Conservation (phyloP, 1,140 invertebrate species). For the Ganaspis sp. region DNA sequence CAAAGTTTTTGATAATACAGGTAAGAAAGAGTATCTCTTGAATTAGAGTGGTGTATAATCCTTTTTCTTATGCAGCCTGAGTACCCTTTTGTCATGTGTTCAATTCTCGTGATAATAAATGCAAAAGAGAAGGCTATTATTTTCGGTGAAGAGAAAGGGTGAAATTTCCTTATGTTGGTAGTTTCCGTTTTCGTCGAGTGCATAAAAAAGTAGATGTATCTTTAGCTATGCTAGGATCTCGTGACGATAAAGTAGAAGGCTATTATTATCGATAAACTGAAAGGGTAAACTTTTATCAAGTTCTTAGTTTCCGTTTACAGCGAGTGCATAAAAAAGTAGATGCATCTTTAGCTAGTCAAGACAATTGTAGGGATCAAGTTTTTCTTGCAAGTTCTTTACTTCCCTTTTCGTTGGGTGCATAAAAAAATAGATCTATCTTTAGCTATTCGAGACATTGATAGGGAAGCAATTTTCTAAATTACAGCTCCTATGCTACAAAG, state of each 20-base stretch:
- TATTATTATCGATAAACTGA: background rate
- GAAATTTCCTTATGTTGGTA: background rate
- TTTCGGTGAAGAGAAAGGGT: background rate
- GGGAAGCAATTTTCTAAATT: background rate
- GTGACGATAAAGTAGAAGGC: background rate
- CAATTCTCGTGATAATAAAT: background rate
- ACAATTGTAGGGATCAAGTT: background rate
- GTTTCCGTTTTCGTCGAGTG: background rate
- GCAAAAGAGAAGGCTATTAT: background rate
- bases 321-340: conserved; percentile 3
- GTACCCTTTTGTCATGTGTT: no score
- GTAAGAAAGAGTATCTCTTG: no score
- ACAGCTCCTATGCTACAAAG: background rate
- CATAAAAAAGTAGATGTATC: background rate
- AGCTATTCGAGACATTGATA: background rate
- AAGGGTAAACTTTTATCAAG: background rate
- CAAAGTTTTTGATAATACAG: no score
- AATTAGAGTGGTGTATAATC: no score
- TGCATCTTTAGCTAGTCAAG: background rate
- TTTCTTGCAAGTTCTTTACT: no score
- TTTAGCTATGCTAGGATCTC: background rate
- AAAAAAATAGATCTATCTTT: conserved; percentile 12
- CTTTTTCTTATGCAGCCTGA: no score
- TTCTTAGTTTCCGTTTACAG: background rate
- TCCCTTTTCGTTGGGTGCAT: background rate